Evolutionary conservation across 92 coral and sea anemone species (phyloP), one percentile per base, ranked within the genome.

Genomic region (Palythoa heliodiscus): DNA sequence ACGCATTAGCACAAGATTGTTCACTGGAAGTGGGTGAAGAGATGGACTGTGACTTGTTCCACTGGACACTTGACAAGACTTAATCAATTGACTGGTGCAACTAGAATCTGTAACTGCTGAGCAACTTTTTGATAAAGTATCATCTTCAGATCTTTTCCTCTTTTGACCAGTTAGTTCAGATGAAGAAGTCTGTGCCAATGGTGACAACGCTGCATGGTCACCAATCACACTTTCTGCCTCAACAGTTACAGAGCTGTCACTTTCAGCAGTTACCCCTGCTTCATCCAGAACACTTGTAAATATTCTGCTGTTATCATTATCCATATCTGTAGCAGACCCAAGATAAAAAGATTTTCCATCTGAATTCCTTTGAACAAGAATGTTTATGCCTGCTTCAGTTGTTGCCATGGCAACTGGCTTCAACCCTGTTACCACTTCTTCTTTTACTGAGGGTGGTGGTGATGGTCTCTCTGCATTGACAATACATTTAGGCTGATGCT

Each of bases 361-460:
- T 12, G 88, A 75, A 16, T 53, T 73, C 78, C 91, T 91, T 80
- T 90, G 86, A 15, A 90, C 93, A 70, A 95, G 89, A 1, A 93
- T 85, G 29, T 93, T 91, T 58, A 95, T 87, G 64, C 98, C 98
- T 78, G 91, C 80, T 16, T 90, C 47, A 10, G 96, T 95, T 17
- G 94, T 58, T 73, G 98, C 90, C 90, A 95, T 87, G 82, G 98
- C 89, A 58, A 95, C 76, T 15, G 98, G 96, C 53, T 78, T 94
- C 20, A 94, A 81, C 1, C 95, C 98, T 15, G 91, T 81, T 19
- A 88, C 85, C 47, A 90, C 88, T 39, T 94, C 93, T 83, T 88
- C 85, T 43, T 88, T 86, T 37, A 47, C 74, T 40, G 61, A 10
- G 11, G 86, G 24, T 0, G 54, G 55, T 47, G 67, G 78, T 3